phyloP scores from a whole-genome alignment of 2,797 vertebrate genomes.

The Tenualosa thibaudeaui region DNA sequence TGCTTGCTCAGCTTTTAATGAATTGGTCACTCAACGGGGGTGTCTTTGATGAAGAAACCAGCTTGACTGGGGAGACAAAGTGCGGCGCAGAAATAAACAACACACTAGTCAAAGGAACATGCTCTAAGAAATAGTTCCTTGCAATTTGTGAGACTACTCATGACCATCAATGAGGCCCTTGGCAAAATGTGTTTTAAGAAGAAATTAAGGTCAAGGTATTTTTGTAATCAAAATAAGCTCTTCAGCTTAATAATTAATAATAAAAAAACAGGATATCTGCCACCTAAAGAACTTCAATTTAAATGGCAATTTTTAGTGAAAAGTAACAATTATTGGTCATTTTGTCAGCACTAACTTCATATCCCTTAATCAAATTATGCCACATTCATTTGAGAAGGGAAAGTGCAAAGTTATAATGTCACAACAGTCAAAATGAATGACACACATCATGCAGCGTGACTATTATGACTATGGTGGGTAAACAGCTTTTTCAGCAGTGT shows the following conservation, averaged over 20 bases:
- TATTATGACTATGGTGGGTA: neutral
- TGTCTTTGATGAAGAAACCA: constrained; percentile 4
- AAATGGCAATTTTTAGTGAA: too few species aligned
- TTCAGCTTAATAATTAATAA: too few species aligned
- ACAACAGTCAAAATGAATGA: neutral
- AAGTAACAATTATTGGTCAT: too few species aligned
- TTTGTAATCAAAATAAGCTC: neutral
- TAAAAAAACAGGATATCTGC: neutral
- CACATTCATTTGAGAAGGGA: neutral
- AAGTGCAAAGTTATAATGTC: neutral
- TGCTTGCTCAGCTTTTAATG: neutral
- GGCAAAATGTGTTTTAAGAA: neutral
- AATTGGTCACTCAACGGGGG: constrained; percentile 10
- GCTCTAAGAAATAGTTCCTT: neutral
- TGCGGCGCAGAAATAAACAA: neutral
- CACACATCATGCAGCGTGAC: neutral
- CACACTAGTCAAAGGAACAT: neutral
- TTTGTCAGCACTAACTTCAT: too few species aligned
- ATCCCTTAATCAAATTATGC: neutral
- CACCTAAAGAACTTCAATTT: neutral
- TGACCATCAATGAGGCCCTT: neutral
- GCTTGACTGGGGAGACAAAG: constrained; percentile 4
- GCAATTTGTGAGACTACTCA: neutral
- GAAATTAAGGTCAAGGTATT: neutral
- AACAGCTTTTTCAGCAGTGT: neutral